Conservation (phyloP, 2,113 vertebrate genomes). For the Galbula dea region DNA sequence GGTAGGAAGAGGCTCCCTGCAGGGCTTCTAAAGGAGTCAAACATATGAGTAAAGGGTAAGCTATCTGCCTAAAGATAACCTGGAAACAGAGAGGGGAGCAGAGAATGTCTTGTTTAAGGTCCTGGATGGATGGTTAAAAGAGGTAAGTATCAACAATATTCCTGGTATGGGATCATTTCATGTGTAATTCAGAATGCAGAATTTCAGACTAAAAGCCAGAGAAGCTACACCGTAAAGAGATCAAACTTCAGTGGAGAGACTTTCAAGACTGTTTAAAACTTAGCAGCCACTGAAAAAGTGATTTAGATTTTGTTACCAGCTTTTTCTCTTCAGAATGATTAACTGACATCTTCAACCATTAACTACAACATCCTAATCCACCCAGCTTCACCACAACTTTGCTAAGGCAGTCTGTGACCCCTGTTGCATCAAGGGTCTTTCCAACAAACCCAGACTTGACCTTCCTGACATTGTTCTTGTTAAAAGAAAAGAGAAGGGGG, state of each 20-base stretch:
- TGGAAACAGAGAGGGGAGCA: background rate
- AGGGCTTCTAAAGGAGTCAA: background rate
- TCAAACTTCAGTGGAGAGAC: background rate
- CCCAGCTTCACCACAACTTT: background rate
- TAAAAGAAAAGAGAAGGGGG: background rate
- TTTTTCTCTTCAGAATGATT: conserved; percentile 28
- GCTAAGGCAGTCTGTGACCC: background rate
- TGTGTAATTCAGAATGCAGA: background rate
- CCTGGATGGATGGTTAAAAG: background rate
- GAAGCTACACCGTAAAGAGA: background rate
- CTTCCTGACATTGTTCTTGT: conserved; percentile 51
- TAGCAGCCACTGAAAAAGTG: background rate
- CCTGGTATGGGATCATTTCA: too few species aligned
- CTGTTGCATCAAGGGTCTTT: background rate
- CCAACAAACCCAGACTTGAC: conserved; percentile 52
- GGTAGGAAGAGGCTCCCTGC: background rate
- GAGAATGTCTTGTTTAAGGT: background rate
- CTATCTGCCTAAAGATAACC: background rate
- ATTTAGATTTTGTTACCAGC: conserved; percentile 12
- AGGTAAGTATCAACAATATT: background rate
- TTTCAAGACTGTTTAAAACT: background rate
- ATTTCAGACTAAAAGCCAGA: background rate
- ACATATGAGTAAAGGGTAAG: background rate
- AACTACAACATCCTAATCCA: background rate
- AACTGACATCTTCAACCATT: background rate